Evolutionary conservation across 2,797 vertebrate species (phyloP), one percentile per base, ranked within the genome.

Genomic region (Leuciscus waleckii): DNA sequence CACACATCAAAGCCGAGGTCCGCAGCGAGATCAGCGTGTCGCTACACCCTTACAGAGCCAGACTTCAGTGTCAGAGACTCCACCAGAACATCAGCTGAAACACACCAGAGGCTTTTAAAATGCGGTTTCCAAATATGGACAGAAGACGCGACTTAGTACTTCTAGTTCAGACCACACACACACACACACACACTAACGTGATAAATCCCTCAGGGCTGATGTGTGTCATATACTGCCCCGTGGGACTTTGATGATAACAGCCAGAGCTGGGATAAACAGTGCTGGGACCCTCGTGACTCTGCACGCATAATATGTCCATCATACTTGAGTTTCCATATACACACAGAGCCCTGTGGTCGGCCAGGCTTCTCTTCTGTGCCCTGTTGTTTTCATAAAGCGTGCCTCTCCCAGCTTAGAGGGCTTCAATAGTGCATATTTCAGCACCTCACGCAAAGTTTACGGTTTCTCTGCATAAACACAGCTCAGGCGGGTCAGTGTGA

Each of bases 291-390:
- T 41, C 39, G 78, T 70, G 49, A 29, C 65, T 83, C 80, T 79
- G 65, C 68, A 58, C n/a, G 32, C 87, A 69, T 70, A 87, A 87
- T 83, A 91, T 89, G 82, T 83, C 88, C 84, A 86, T 87, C 82
- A 90, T 87, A 87, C 84, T 86, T 86, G 23, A 86, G 81, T 90
- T 89, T 89, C 86, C 87, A 90, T 89, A 88, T 84, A 91, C 86
- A 91, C 86, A 89, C 84, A 88, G 51, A 79, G 75, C 41, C 49
- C 79, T 79, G 89, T 49, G 82, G 84, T 84, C 26, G 5, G 56
- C 61, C 46, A 68, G 68, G 32, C 77, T 87, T 86, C 79, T n/a
- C 75, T 74, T 35, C 70, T 74, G 16, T 70, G 21, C 49, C 39
- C 63, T 54, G 77, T 85, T 90, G 87, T 88, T 89, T 90, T 90